Conservation (phyloP, 2,888 invertebrate species). For the Tortrix viridana region DNA sequence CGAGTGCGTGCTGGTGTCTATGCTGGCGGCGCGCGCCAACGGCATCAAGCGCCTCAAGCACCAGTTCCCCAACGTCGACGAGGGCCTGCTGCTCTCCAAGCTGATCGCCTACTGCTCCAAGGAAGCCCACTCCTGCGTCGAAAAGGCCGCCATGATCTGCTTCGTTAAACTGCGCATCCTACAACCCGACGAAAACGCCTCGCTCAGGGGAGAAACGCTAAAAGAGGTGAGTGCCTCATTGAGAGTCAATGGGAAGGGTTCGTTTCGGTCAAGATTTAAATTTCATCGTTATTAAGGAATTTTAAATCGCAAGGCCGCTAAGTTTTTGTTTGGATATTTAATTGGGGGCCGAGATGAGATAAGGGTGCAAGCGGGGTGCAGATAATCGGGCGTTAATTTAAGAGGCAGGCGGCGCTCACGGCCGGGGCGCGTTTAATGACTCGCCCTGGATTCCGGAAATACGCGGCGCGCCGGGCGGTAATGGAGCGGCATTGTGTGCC, state of each 20-base stretch:
- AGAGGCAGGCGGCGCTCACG: conserved; percentile 51
- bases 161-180: conserved; percentile 95
- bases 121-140: conserved; percentile 96
- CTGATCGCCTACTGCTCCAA: conserved; percentile 96
- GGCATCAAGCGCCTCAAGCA: conserved; percentile 93
- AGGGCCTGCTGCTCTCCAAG: conserved; percentile 94
- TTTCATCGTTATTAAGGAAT: conserved; percentile 4
- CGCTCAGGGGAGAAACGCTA: conserved; percentile 91
- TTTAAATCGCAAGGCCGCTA: conserved; percentile 3
- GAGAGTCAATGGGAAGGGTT: conserved; percentile 33
- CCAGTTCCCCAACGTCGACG: conserved; percentile 93
- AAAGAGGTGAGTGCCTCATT: conserved; percentile 85
- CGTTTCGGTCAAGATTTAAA: conserved; percentile 27
- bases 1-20: conserved; percentile 95
- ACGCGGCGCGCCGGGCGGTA: conserved; percentile 76
- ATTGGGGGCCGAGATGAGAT: conserved; percentile 46
- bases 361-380: conserved; percentile 52
- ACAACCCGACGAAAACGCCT: conserved; percentile 93
- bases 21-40: conserved; percentile 96
- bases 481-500: conserved; percentile 78
- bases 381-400: conserved; percentile 77
- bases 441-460: conserved; percentile 78
- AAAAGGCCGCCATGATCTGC: conserved; percentile 97
- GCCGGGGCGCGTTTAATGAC: conserved; percentile 72
- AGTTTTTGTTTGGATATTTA: conserved; percentile 43